Percentiles rank a stretch among this genome's conserved stretches.
Evolutionary conservation across 2,113 vertebrate genomes (phyloP).

Genomic region (Ptychochromis oligacanthus): DNA sequence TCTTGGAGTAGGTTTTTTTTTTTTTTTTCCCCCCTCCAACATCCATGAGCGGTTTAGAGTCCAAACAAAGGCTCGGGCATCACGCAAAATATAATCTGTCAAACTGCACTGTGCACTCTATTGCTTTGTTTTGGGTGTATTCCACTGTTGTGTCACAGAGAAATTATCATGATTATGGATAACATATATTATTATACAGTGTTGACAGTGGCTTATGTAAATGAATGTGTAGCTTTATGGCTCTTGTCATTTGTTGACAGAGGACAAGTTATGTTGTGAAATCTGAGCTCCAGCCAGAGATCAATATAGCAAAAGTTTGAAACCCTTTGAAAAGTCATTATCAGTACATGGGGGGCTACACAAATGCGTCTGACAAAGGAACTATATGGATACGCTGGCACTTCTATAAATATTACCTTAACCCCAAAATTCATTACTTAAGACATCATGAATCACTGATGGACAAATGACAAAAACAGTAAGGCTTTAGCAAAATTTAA

Average conservation of each 20-base stretch:
- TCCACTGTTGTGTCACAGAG: not conserved
- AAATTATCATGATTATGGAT: not conserved
- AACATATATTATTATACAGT: not conserved
- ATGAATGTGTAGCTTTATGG: not conserved
- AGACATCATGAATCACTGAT: no score
- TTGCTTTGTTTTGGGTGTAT: not conserved
- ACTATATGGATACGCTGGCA: not conserved
- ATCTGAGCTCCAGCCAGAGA: not conserved
- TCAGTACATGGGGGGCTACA: not conserved
- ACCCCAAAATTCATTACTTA: not conserved
- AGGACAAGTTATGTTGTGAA: not conserved
- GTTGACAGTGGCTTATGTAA: not conserved
- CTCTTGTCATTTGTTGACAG: not conserved
- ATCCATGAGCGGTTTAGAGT: constrained; percentile 8
- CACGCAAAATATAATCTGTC: not conserved
- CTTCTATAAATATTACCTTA: not conserved
- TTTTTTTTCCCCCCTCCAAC: constrained; percentile 2
- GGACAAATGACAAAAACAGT: not conserved
- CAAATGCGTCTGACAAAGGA: not conserved
- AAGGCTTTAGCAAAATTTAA: not conserved
- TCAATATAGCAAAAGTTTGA: not conserved
- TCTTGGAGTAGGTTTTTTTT: constrained; percentile 31
- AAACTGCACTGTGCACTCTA: not conserved
- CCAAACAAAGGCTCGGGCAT: not conserved
- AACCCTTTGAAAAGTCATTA: not conserved